phyloP scores from a whole-genome alignment of 2,797 vertebrate genomes.

The Trachurus trachurus region DNA sequence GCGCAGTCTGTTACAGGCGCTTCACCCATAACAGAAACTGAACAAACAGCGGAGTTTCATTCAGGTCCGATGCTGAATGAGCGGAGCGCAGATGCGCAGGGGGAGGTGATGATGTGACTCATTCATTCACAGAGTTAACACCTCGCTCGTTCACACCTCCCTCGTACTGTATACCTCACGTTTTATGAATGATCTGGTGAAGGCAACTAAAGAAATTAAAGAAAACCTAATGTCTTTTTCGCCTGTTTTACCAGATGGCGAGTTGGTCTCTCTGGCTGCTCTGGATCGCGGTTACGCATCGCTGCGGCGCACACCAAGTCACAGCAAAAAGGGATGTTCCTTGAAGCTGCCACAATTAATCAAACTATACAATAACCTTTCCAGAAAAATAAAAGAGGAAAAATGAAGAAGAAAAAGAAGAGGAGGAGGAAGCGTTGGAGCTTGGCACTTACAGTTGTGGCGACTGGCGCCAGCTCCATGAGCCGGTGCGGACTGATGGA shows the following conservation, averaged over 20 bases:
- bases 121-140: constrained; percentile 34
- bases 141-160: constrained; percentile 1
- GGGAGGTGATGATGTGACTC: constrained; percentile 22
- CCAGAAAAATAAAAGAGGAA: not conserved
- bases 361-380: too few species aligned
- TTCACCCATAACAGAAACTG: not conserved
- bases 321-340: not conserved
- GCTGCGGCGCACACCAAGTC: constrained; percentile 31
- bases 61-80: constrained; percentile 64
- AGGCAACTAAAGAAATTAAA: not conserved
- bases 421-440: not conserved
- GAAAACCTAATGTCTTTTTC: rapidly evolving
- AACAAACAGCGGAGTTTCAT: constrained; percentile 22
- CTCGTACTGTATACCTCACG: not conserved
- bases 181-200: not conserved
- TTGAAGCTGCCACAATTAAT: not conserved
- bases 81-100: constrained; percentile 28
- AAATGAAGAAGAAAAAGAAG: too few species aligned
- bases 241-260: not conserved
- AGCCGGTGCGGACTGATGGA: constrained; percentile 71
- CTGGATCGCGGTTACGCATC: constrained; percentile 43
- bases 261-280: not conserved
- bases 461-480: constrained; percentile 67
- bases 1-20: not conserved
- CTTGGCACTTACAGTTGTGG: constrained; percentile 68